These are phyloP conservation scores for Cataglyphis livida DNA, from an alignment of 2,888 invertebrate species.

Conservation along the genomic window DNA sequence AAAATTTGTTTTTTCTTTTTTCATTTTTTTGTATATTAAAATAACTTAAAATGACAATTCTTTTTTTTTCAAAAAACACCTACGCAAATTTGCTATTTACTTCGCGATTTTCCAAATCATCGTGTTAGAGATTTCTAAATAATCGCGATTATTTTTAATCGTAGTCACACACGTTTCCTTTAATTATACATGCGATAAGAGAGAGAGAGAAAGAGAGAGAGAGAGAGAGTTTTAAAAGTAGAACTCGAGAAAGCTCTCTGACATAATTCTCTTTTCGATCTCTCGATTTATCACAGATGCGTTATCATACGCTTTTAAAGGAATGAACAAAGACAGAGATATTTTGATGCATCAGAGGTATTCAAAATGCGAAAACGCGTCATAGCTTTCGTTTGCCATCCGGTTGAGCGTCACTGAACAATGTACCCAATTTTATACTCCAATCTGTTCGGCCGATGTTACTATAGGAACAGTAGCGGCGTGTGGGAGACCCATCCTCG, in stretches of 20 bases:
- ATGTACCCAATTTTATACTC: constrained; percentile 55
- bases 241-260: neutral
- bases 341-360: neutral
- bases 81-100: neutral
- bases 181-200: too few relatives aligned
- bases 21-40: neutral
- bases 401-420: constrained; percentile 54
- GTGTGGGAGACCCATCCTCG: constrained; percentile 46
- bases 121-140: neutral
- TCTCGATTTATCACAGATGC: neutral
- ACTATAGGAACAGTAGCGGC: constrained; percentile 70
- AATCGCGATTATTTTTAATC: constrained; percentile 4
- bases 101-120: neutral
- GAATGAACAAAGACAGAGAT: neutral
- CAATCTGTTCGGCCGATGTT: constrained; percentile 62
- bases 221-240: neutral
- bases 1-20: neutral
- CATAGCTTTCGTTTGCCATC: neutral
- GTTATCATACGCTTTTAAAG: neutral
- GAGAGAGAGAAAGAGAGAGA: neutral
- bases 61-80: neutral
- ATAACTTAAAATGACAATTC: neutral
- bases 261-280: neutral
- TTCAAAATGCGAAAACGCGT: neutral
- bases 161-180: too few relatives aligned